Conservation (phyloP, 2,113 vertebrate species). For the Cisticola juncidis region DNA sequence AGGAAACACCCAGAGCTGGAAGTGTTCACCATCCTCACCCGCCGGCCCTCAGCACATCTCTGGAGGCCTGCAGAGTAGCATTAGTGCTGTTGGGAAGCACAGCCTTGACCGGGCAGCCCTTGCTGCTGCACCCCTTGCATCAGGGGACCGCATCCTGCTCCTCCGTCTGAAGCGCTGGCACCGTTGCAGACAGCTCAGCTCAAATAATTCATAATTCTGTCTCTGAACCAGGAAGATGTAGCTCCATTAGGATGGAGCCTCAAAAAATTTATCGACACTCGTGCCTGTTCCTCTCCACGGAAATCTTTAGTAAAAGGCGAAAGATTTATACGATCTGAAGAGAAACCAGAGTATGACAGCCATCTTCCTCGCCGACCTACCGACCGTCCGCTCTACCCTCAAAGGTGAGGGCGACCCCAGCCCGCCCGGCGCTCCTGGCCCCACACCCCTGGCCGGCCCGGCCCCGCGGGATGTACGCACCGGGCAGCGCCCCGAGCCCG, state of each 20-base stretch:
- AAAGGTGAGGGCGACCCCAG: accelerated
- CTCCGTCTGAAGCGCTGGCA: no score
- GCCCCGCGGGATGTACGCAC: accelerated
- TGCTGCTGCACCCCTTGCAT: neutral
- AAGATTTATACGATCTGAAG: slow-evolving; percentile 52
- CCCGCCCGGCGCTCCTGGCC: accelerated
- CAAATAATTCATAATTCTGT: no score
- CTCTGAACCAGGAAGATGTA: accelerated
- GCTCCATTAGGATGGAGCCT: neutral
- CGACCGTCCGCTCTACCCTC: accelerated
- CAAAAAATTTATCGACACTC: neutral
- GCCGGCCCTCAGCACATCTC: neutral
- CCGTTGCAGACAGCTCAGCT: no score
- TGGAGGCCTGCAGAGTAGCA: neutral
- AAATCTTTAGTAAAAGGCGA: slow-evolving; percentile 65
- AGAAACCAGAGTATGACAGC: accelerated
- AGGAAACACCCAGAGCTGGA: neutral
- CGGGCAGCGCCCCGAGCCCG: neutral
- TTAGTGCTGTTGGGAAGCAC: neutral
- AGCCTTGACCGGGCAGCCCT: neutral
- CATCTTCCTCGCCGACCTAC: accelerated
- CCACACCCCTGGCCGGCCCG: no score
- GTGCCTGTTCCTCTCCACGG: slow-evolving; percentile 27
- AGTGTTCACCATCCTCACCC: neutral
- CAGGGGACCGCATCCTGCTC: neutral